A percentile compares a stretch with the other conserved stretches of the same genome.
Evolutionary conservation across 2,113 vertebrate species (phyloP).

Genomic region (Euleptes europaea): DNA sequence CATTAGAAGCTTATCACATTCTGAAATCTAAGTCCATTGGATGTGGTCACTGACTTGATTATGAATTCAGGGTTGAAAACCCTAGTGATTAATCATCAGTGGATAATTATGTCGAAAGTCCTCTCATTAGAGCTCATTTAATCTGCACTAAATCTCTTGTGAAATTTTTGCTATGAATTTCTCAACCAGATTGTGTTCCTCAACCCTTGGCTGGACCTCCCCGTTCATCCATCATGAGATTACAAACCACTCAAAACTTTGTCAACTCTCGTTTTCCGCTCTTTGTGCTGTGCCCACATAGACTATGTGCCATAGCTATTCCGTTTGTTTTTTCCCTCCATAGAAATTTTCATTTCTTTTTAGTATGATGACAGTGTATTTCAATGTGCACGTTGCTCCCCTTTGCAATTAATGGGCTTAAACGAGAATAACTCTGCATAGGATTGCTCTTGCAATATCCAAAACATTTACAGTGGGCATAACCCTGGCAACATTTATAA

Average conservation of each 20-base stretch:
- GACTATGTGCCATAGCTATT: conserved; percentile 35
- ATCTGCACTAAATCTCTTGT: conserved; percentile 24
- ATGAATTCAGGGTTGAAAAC: conserved; percentile 4
- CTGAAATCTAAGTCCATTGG: neutral
- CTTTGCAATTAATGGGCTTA: too few relatives aligned
- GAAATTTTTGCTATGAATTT: conserved; percentile 32
- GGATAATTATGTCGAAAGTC: conserved; percentile 16
- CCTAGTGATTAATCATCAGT: conserved; percentile 5
- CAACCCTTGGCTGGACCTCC: conserved; percentile 40
- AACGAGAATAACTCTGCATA: too few relatives aligned
- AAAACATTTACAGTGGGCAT: neutral
- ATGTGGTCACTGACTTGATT: neutral
- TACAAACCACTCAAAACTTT: conserved; percentile 25
- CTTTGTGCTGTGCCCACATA: conserved; percentile 41
- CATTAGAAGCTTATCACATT: neutral
- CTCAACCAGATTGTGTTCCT: conserved; percentile 50
- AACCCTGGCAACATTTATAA: neutral
- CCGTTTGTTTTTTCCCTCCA: conserved; percentile 18
- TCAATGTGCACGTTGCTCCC: too few relatives aligned
- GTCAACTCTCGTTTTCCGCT: conserved; percentile 34
- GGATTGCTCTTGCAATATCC: conserved; percentile 25
- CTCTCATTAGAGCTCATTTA: conserved; percentile 5
- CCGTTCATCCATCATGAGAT: conserved; percentile 28
- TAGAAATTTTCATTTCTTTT: conserved; percentile 18
- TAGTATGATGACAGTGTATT: too few relatives aligned